Evolutionary conservation across 2,888 invertebrate genomes (phyloP), one percentile per base, ranked within the genome.

Genomic region (Alentia gelatinosa): DNA sequence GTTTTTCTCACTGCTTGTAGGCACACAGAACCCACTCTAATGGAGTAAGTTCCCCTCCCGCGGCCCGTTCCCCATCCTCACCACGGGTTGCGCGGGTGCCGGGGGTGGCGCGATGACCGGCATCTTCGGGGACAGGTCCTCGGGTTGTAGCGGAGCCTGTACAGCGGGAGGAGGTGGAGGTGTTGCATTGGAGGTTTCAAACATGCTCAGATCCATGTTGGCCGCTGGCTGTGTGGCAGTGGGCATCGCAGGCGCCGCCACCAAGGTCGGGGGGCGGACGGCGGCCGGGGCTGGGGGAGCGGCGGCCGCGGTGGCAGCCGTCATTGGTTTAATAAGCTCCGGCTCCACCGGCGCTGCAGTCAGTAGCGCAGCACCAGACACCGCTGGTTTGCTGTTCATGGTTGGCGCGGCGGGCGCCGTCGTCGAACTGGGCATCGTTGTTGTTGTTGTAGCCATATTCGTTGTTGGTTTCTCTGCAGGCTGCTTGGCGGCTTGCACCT

Each of bases 81-180:
- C 86, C n/a, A 86, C 47, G n/a, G 86, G 86, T 47, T 86, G 86
- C 1, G 86, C 86, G 7, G 86, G 86, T 15, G 86, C 86, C 23
- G 86, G 86, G 15, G 86, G 86, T 4, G 86, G 86, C 5, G 86
- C 86, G 30, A 86, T 86, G 26, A 86, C 86, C 35, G 86, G 86
- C 86, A 86, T 86, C 33, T 86, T 42, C n/a, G 42, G 47, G 5
- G 19, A 26, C 1, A n/a, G n/a, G 30, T 47, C 47, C 12, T 47
- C 47, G 1, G 86, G 26, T n/a, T n/a, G n/a, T n/a, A n/a, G n/a
- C n/a, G n/a, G n/a, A 19, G 42, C 86, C 75, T 75, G 75, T 19
- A 56, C 23, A 3, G 3, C 26, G 19, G 7, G 35, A 3, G 4
- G 33, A 1, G 75, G 5, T 1, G 75, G 33, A 1, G 75, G 5